phyloP scores from a whole-genome alignment of 2,888 invertebrate species.

The Cerceris rybyensis region DNA sequence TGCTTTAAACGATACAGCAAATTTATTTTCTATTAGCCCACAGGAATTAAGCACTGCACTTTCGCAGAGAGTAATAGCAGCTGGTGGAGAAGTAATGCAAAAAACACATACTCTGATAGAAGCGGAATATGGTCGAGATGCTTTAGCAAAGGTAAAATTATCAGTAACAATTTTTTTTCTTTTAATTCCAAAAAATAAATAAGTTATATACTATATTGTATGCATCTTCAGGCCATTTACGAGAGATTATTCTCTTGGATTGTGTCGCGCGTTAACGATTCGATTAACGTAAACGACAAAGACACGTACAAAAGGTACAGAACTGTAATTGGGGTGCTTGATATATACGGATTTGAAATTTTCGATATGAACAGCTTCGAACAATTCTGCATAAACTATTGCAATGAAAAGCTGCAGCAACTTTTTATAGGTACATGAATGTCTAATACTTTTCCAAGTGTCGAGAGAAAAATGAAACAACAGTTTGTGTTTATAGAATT shows the following conservation, averaged over 20 bases:
- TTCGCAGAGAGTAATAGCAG: constrained; percentile 94
- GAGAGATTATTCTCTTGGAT: constrained; percentile 97
- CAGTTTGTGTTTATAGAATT: constrained; percentile 86
- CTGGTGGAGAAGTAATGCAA: constrained; percentile 95
- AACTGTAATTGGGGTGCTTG: constrained; percentile 96
- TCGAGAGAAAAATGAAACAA: constrained; percentile 1
- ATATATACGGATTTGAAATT: constrained; percentile 99
- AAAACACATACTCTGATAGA: constrained; percentile 94
- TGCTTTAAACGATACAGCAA: constrained; percentile 85
- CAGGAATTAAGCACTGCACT: constrained; percentile 89
- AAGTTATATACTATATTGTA: not conserved
- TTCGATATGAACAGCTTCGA: constrained; percentile 98
- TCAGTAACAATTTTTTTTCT: not conserved
- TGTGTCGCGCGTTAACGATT: constrained; percentile 94
- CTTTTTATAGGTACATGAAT: constrained; percentile 92
- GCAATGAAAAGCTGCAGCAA: constrained; percentile 99
- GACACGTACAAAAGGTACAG: constrained; percentile 84
- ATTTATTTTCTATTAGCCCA: constrained; percentile 84
- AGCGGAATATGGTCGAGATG: constrained; percentile 94
- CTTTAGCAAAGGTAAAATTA: constrained; percentile 90
- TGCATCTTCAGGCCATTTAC: constrained; percentile 91
- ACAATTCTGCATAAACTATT: constrained; percentile 99
- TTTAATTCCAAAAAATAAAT: too few relatives aligned
- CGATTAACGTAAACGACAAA: constrained; percentile 89
- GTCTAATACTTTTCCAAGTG: not conserved